Base-by-base conservation (phyloP, 2,113 vertebrate genomes). In the Nanorana parkeri region DNA sequence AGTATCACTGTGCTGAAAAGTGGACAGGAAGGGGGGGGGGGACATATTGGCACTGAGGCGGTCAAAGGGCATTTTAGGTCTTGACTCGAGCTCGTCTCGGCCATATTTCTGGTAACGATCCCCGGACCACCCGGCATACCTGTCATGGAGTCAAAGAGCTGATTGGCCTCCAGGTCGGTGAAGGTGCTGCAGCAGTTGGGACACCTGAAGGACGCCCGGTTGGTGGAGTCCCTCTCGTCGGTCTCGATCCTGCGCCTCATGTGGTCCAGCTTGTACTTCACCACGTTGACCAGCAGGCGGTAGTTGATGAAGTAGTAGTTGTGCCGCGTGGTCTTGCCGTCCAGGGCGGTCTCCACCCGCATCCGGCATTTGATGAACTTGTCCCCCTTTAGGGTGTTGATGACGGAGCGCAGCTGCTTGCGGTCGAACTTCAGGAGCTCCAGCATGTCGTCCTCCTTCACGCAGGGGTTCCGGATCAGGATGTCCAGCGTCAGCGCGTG, bases 281-380 rank as follows among this genome's bases (percentile, higher is more conserved):
- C 96, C 68, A 99, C 97, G 0, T 99, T 99, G 60, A 99, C 98
- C 67, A 99, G 93, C 17, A 97, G 92, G 56, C 95, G 94, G 88
- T 99, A 99, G 90, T 97, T 99, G 88, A 99, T 98, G 88, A 99
- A 99, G 79, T 99, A 99, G 87, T 98, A 99, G 89, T 99, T 99
- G 83, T 99, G 98, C 0, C 97, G 91, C 0, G 98, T 99, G 21
- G 96, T 96, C 88, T 99, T 99, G 79, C 97, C 97, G 24, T 99
- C 98, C 0, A 94, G 91, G 10, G 97, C 96, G 0, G 97, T 99
- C 89, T 99, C 98, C 28, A 99, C 96, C 41, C 97, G 94, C 97
- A 99, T 96, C 73, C 97, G 95, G 88, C 98, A 98, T 84, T 99
- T 99, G 84, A 99, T 96, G 86, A 99, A 99, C 88, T 99, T 99